phyloP scores from a whole-genome alignment of 2,797 vertebrate genomes.

The Benthosema pterotum region DNA sequence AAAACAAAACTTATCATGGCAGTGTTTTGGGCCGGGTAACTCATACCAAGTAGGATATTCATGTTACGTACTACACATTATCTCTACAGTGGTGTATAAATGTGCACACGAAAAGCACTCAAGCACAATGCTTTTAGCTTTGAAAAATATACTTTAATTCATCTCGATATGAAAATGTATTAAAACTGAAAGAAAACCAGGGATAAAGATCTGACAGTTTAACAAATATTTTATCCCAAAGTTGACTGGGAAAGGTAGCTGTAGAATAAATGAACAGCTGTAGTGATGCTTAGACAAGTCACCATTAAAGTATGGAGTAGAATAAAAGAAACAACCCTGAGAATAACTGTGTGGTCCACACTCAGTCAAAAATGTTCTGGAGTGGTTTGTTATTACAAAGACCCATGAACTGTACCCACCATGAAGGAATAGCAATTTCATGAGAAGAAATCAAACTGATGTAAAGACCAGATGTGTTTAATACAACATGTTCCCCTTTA shows the following conservation, averaged over 20 bases:
- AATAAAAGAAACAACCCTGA: constrained; percentile 63
- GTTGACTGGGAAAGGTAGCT: constrained; percentile 17
- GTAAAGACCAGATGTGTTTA: constrained; percentile 34
- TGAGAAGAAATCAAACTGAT: constrained; percentile 10
- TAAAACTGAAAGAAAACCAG: constrained; percentile 53
- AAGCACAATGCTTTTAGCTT: constrained; percentile 39
- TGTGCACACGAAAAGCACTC: constrained; percentile 47
- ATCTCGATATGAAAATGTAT: constrained; percentile 58
- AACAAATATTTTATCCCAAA: constrained; percentile 40
- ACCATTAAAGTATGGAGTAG: constrained; percentile 40
- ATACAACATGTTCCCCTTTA: constrained; percentile 40
- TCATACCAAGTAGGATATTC: neutral
- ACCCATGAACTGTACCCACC: constrained; percentile 23
- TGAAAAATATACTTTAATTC: constrained; percentile 74
- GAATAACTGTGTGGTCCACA: constrained; percentile 49
- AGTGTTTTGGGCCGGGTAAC: constrained; percentile 2
- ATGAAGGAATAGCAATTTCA: constrained; percentile 34
- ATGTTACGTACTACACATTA: constrained; percentile 1
- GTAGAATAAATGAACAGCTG: constrained; percentile 30
- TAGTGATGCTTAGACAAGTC: constrained; percentile 25
- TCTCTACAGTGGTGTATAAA: constrained; percentile 6
- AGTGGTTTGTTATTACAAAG: constrained; percentile 19
- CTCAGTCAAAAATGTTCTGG: constrained; percentile 34
- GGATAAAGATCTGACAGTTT: constrained; percentile 47
- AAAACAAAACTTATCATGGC: constrained; percentile 21